phyloP scores from a whole-genome alignment of 2,113 vertebrate genomes.

The Pluvialis apricaria region DNA sequence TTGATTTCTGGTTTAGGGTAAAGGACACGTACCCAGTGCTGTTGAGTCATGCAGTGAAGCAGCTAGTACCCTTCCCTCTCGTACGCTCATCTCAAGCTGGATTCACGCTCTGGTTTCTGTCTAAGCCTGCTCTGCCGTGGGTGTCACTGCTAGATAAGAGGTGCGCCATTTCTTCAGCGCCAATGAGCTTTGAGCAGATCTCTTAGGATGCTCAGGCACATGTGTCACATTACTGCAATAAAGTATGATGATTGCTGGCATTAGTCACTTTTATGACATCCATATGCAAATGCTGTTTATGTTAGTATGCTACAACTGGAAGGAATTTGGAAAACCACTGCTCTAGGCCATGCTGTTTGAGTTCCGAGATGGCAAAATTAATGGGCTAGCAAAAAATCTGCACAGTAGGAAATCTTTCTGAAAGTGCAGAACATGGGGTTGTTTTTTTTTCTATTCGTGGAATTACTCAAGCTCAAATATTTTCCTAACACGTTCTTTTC shows the following conservation, averaged over 20 bases:
- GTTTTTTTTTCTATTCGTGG: not conserved
- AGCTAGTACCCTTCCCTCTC: not conserved
- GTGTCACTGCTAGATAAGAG: not conserved
- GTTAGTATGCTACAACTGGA: constrained; percentile 48
- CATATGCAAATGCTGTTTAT: constrained; percentile 62
- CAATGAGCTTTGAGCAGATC: not conserved
- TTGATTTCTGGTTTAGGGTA: not conserved
- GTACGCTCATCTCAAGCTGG: not conserved
- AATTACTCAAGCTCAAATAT: constrained; percentile 20
- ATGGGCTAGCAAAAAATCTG: constrained; percentile 34
- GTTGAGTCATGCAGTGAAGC: not conserved
- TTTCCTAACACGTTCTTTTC: not conserved
- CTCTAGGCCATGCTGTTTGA: constrained; percentile 39
- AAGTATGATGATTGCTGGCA: not conserved
- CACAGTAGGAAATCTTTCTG: constrained; percentile 43
- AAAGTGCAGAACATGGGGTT: not conserved
- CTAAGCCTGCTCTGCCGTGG: not conserved
- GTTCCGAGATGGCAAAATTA: constrained; percentile 29
- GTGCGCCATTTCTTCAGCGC: not conserved
- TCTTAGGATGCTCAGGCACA: constrained; percentile 32
- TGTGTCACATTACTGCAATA: constrained; percentile 47
- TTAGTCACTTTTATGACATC: constrained; percentile 64
- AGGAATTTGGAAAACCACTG: constrained; percentile 60
- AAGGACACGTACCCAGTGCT: not conserved
- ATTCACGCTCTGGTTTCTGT: not conserved